Percentiles rank a stretch among this genome's conserved stretches.
phyloP scores from a whole-genome alignment of 1,140 invertebrate species.

The Nebria ingens region DNA sequence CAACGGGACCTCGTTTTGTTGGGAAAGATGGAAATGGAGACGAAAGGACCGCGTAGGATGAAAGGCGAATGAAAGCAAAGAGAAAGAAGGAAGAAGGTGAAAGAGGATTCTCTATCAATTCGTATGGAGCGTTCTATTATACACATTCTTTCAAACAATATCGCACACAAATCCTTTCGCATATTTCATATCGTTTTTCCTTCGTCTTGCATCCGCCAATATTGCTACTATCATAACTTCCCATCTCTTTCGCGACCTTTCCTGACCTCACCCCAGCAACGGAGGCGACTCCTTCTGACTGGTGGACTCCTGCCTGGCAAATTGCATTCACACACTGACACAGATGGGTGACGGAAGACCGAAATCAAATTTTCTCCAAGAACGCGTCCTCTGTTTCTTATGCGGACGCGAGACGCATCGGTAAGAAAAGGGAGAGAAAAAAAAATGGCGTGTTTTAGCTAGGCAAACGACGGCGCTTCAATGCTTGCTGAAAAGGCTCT shows the following conservation, averaged over 20 bases:
- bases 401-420: slow-evolving; percentile 3
- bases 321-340: slow-evolving; percentile 19
- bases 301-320: slow-evolving; percentile 6
- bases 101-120: too few relatives aligned
- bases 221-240: slow-evolving; percentile 16
- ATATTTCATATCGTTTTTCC: slow-evolving; percentile 17
- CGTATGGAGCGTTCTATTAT: too few relatives aligned
- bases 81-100: too few relatives aligned
- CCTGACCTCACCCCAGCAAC: neutral
- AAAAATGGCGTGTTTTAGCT: neutral
- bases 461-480: neutral
- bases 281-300: neutral
- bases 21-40: too few relatives aligned
- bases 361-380: slow-evolving; percentile 19
- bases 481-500: neutral
- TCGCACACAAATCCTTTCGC: slow-evolving; percentile 11
- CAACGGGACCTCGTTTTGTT: too few relatives aligned
- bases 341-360: slow-evolving; percentile 17
- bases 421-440: neutral
- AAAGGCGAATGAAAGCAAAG: too few relatives aligned
- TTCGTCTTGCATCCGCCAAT: too few relatives aligned
- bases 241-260: neutral
- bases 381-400: slow-evolving; percentile 16
- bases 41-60: too few relatives aligned
- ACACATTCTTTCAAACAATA: slow-evolving; percentile 15